Percentiles rank a stretch among this genome's conserved stretches.
Evolutionary conservation across 2,113 vertebrate genomes (phyloP).

Genomic region (Menura novaehollandiae): DNA sequence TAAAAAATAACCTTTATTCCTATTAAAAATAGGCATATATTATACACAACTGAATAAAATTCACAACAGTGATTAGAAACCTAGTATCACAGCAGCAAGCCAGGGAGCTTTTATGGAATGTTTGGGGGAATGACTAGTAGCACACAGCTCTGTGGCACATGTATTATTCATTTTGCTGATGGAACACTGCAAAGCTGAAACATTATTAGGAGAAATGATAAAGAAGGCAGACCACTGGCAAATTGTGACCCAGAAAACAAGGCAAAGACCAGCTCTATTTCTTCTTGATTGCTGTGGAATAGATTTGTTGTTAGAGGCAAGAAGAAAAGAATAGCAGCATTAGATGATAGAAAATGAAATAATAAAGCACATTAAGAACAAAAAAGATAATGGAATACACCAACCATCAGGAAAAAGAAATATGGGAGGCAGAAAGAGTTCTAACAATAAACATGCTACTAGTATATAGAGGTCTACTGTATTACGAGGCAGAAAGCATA

Average conservation of each 20-base stretch:
- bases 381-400: background rate
- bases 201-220: background rate
- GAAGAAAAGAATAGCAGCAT: background rate
- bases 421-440: background rate
- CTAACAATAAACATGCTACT: background rate
- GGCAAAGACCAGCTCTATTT: background rate
- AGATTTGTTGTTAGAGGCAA: background rate
- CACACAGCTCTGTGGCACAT: background rate
- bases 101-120: background rate
- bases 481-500: background rate
- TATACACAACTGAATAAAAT: background rate
- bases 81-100: background rate
- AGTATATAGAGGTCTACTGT: background rate
- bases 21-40: background rate
- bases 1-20: conserved; percentile 53
- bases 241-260: background rate
- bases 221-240: background rate
- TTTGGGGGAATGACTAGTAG: background rate
- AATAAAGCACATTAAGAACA: background rate
- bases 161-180: background rate
- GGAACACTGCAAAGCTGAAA: background rate
- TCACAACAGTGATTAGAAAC: background rate
- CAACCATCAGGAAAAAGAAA: background rate
- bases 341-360: background rate
- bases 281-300: background rate